Percentiles rank a stretch among this genome's conserved stretches.
These are phyloP conservation scores for Choreutis nemorana DNA, from an alignment of 2,888 invertebrate species.

Conservation along the genomic window DNA sequence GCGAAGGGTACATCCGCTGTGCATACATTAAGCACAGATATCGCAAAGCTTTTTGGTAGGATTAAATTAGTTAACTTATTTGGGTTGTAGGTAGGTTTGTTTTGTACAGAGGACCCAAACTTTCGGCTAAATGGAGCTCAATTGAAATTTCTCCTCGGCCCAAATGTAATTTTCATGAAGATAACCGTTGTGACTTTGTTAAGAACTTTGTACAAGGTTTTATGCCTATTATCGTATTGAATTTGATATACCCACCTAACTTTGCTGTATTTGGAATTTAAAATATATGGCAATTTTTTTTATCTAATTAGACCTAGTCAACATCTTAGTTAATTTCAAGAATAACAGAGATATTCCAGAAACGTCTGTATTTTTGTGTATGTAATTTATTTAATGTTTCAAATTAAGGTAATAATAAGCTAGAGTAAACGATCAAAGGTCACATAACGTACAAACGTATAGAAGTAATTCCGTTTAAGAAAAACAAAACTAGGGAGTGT, in stretches of 20 bases:
- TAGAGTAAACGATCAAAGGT: too few species aligned
- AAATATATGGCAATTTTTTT: too few species aligned
- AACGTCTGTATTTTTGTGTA: too few species aligned
- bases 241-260: conserved; percentile 4
- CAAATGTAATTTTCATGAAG: conserved; percentile 2
- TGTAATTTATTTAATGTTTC: too few species aligned
- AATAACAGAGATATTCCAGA: too few species aligned
- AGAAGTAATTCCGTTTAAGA: not conserved
- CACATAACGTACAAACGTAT: too few species aligned
- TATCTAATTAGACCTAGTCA: too few species aligned
- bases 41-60: conserved; percentile 52
- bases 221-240: too few species aligned
- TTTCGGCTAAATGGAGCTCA: conserved; percentile 4
- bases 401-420: too few species aligned
- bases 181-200: conserved; percentile 3
- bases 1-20: conserved; percentile 41
- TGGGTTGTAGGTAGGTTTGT: conserved; percentile 29
- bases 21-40: conserved; percentile 62
- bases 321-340: too few species aligned
- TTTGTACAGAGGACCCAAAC: conserved; percentile 4
- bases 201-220: too few species aligned
- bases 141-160: conserved; percentile 3
- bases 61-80: conserved; percentile 58
- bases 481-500: conserved; percentile 9
- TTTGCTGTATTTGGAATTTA: too few species aligned